Conservation (phyloP, 2,888 invertebrate genomes). For the Julus scandinavius region DNA sequence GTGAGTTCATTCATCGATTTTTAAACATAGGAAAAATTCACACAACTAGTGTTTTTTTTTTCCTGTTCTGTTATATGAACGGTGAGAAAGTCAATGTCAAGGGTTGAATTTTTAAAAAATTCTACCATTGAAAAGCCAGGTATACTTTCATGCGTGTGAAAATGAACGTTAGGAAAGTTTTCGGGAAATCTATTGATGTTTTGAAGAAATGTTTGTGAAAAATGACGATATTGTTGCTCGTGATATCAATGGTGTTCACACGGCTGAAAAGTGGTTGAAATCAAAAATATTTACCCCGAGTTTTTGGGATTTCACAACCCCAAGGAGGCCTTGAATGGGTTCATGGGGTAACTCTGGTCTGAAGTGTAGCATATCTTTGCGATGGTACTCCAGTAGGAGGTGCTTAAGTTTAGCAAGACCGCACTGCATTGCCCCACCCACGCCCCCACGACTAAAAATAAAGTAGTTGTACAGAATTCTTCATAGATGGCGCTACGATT, state of each 20-base stretch:
- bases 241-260: background rate
- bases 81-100: conserved; percentile 31
- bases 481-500: background rate
- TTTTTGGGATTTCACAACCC: too few relatives aligned
- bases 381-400: too few relatives aligned
- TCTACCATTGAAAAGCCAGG: background rate
- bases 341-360: too few relatives aligned
- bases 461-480: background rate
- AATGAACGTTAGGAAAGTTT: background rate
- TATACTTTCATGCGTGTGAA: background rate
- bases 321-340: too few relatives aligned
- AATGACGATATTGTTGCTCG: background rate
- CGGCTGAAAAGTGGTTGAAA: background rate
- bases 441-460: too few relatives aligned
- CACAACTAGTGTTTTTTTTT: background rate
- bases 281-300: too few relatives aligned
- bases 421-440: too few relatives aligned
- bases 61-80: background rate
- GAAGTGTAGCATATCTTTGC: too few relatives aligned
- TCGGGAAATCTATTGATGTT: background rate
- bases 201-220: background rate
- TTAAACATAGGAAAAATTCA: background rate
- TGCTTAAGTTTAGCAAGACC: too few relatives aligned
- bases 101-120: background rate
- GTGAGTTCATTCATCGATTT: conserved; percentile 27